Percentiles rank a stretch among this genome's conserved stretches.
phyloP scores from a whole-genome alignment of 2,888 invertebrate genomes.

The Ectemnius lituratus region DNA sequence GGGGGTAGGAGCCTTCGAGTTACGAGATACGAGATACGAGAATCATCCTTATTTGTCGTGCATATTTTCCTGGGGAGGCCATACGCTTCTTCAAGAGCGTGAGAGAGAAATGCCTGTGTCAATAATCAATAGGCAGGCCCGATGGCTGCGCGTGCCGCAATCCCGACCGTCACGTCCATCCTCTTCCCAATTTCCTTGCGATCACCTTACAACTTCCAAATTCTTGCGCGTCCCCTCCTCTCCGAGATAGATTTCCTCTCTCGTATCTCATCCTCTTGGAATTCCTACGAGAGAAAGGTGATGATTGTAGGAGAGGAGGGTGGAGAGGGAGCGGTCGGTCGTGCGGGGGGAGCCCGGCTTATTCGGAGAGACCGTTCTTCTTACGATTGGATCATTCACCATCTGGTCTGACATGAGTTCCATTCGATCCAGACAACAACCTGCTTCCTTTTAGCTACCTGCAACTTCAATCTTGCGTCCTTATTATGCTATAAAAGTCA shows the following conservation, averaged over 20 bases:
- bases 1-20: too few species aligned
- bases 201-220: slow-evolving; percentile 17
- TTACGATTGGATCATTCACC: too few species aligned
- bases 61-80: slow-evolving; percentile 44
- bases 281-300: neutral
- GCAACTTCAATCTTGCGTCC: too few species aligned
- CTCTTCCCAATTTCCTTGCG: slow-evolving; percentile 42
- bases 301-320: too few species aligned
- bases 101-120: slow-evolving; percentile 25
- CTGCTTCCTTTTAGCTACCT: too few species aligned
- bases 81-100: slow-evolving; percentile 1
- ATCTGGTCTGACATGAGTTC: too few species aligned
- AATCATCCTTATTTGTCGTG: slow-evolving; percentile 39
- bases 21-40: neutral
- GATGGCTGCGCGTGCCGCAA: slow-evolving; percentile 40
- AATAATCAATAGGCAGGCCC: slow-evolving; percentile 27
- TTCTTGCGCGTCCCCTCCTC: neutral
- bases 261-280: slow-evolving; percentile 6
- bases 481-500: too few species aligned
- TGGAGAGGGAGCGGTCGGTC: too few species aligned
- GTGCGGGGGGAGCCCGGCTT: too few species aligned
- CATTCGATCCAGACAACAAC: too few species aligned
- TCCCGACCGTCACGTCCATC: slow-evolving; percentile 17
- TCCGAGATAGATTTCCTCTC: too few species aligned
- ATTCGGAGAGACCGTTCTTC: too few species aligned